Evolutionary conservation across 2,797 vertebrate genomes (phyloP).

Genomic region (Erpetoichthys calabaricus): DNA sequence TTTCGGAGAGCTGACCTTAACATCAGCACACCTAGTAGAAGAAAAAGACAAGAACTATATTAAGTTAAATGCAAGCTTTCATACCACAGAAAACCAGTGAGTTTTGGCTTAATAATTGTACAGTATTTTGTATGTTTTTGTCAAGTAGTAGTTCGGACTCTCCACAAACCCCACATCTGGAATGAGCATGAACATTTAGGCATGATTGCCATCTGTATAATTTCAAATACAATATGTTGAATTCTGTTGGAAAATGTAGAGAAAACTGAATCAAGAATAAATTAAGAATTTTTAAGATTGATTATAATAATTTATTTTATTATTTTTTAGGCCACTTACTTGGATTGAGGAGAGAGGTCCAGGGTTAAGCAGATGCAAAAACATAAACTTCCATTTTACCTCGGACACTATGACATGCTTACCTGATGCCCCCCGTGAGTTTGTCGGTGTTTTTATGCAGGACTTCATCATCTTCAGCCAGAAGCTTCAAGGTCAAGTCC

Average conservation of each 20-base stretch:
- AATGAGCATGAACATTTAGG: too few species aligned
- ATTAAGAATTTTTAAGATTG: too few species aligned
- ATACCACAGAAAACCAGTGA: slow-evolving; percentile 58
- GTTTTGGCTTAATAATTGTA: slow-evolving; percentile 11
- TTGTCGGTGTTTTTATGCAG: slow-evolving; percentile 79
- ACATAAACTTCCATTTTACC: slow-evolving; percentile 67
- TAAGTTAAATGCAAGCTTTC: slow-evolving; percentile 69
- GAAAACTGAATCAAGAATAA: too few species aligned
- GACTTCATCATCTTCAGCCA: slow-evolving; percentile 69
- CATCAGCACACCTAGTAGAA: slow-evolving; percentile 52
- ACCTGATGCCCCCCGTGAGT: slow-evolving; percentile 43
- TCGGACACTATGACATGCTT: slow-evolving; percentile 56
- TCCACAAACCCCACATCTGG: slow-evolving; percentile 19
- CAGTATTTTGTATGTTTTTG: slow-evolving; percentile 8
- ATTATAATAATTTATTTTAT: slow-evolving; percentile 8
- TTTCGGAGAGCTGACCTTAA: slow-evolving; percentile 72
- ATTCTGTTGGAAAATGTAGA: too few species aligned
- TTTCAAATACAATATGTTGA: too few species aligned
- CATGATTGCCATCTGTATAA: too few species aligned
- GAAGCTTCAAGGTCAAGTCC: slow-evolving; percentile 61
- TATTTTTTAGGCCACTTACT: slow-evolving; percentile 51
- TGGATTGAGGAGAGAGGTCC: slow-evolving; percentile 83
- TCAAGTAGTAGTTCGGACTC: slow-evolving; percentile 10
- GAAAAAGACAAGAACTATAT: slow-evolving; percentile 44
- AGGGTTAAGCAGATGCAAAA: slow-evolving; percentile 58